Evolutionary conservation across 2,797 vertebrate species (phyloP).

Genomic region (Aphelocoma californica): DNA sequence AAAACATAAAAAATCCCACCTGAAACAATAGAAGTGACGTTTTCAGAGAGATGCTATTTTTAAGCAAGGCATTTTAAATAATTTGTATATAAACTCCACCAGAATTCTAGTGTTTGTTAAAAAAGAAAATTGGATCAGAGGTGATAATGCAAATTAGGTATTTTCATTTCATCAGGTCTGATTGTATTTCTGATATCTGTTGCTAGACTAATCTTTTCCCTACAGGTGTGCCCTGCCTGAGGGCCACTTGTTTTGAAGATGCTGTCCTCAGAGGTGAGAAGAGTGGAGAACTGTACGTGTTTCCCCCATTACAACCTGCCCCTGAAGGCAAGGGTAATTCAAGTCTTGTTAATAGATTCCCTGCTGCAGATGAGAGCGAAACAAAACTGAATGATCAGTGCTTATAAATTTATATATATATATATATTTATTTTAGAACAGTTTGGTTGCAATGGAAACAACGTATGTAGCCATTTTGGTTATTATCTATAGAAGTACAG

Average conservation of each 20-base stretch:
- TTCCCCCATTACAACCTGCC: accelerated
- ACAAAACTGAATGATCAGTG: not conserved
- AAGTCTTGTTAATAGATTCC: too few relatives aligned
- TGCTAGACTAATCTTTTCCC: not conserved
- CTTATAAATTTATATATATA: too few relatives aligned
- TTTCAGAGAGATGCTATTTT: not conserved
- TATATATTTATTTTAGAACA: not conserved
- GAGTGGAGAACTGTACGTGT: accelerated
- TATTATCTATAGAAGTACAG: not conserved
- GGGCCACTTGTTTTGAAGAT: not conserved
- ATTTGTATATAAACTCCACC: not conserved
- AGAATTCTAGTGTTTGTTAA: not conserved
- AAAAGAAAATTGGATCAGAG: not conserved
- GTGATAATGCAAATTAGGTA: accelerated
- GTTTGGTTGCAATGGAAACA: too few relatives aligned
- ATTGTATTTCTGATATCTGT: not conserved
- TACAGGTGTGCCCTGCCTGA: not conserved
- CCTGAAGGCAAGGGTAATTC: not conserved
- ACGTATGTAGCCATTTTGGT: not conserved
- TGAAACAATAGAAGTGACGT: not conserved
- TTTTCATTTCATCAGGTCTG: not conserved
- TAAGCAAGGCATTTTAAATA: not conserved
- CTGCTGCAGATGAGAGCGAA: too few relatives aligned
- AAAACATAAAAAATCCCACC: accelerated
- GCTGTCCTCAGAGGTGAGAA: not conserved